Evolutionary conservation across 2,113 vertebrate genomes (phyloP).

Genomic region (Macquaria australasica): DNA sequence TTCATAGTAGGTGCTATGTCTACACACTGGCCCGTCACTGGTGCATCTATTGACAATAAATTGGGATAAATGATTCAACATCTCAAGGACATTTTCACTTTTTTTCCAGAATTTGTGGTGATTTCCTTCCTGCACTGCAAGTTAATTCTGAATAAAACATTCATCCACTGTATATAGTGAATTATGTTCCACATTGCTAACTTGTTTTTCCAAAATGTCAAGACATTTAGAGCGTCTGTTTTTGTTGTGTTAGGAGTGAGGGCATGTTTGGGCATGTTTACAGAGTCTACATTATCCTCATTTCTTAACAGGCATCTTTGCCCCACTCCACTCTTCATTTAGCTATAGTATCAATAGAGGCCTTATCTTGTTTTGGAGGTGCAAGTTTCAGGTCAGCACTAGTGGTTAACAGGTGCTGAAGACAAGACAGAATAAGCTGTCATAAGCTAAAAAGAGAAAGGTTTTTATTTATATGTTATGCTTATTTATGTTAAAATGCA

Average conservation of each 20-base stretch:
- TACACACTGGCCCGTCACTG: not conserved
- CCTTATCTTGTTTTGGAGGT: constrained; percentile 21
- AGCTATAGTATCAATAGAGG: not conserved
- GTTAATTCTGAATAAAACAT: not conserved
- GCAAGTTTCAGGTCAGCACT: constrained; percentile 10
- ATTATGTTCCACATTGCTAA: not conserved
- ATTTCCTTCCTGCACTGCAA: not conserved
- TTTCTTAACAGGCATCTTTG: not conserved
- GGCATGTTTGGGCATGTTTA: not conserved
- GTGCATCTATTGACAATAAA: not conserved
- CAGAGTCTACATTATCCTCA: not conserved
- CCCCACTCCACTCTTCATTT: not conserved
- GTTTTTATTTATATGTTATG: constrained; percentile 18
- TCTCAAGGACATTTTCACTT: not conserved
- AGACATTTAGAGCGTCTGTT: not conserved
- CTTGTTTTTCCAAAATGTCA: not conserved
- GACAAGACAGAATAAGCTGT: not conserved
- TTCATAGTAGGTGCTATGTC: not conserved
- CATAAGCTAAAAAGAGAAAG: not conserved
- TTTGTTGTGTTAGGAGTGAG: not conserved
- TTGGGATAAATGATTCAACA: not conserved
- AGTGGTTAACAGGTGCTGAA: not conserved
- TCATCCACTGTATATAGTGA: not conserved
- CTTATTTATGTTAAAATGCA: not conserved
- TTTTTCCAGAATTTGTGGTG: not conserved